Conservation (phyloP, 2,113 vertebrate species). For the Odocoileus hemionus region DNA sequence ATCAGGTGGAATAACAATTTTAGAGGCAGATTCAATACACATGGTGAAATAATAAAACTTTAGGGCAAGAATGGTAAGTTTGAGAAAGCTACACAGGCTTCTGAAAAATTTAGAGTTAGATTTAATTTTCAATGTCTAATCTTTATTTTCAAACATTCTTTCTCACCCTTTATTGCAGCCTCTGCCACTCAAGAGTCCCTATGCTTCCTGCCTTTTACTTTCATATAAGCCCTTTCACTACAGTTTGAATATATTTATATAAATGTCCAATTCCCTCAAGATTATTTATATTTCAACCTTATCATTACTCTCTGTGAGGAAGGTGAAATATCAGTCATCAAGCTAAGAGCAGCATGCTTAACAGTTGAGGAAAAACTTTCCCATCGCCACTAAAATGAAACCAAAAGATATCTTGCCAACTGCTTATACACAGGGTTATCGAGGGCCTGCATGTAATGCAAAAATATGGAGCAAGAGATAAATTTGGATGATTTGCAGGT, state of each 20-base stretch:
- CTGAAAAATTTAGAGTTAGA: background rate
- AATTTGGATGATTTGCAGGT: background rate
- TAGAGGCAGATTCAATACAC: background rate
- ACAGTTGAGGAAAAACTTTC: background rate
- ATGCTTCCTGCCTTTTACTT: background rate
- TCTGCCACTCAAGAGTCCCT: background rate
- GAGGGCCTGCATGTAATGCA: background rate
- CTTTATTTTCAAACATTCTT: background rate
- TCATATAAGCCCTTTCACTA: background rate
- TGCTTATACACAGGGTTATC: background rate
- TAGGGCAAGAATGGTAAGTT: background rate
- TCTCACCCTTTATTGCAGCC: background rate
- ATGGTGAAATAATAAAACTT: background rate
- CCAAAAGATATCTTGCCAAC: background rate
- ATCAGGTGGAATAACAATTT: background rate
- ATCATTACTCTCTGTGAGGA: background rate
- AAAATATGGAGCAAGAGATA: background rate
- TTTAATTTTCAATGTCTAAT: background rate
- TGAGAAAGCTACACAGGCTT: background rate
- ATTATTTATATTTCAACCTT: constrained; percentile 12
- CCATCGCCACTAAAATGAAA: background rate
- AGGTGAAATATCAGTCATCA: constrained; percentile 18
- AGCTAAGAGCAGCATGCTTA: background rate
- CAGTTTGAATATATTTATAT: background rate
- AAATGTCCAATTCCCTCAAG: background rate